Evolutionary conservation across 2,113 vertebrate species (phyloP), one percentile per base, ranked within the genome.

Genomic region (Dromiciops gliroides): DNA sequence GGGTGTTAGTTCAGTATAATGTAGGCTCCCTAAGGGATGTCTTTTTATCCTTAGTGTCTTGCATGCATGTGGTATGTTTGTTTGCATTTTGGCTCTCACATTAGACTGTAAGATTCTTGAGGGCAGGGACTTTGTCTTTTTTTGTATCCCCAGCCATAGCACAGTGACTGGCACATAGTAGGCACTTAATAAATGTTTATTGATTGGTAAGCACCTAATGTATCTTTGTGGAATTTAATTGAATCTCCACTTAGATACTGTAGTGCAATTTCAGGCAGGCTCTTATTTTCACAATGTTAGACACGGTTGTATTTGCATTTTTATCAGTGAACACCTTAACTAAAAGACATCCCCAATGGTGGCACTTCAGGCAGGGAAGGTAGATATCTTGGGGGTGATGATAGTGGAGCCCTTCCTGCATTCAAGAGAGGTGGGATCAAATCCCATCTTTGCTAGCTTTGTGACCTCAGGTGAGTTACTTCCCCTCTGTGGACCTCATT

Each of bases 291-390:
- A 67, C 12, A 67, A 37, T 67, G 60, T 67, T 67, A 37, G 19
- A 51, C 51, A 51, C n/a, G 31, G 3, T n/a, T 67, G 31, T 67
- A 67, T 67, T 67, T 37, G 31, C n/a, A 90, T 91, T 37, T 92
- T 93, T 52, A 94, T 8, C 83, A 94, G 92, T 93, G 60, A 96
- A 56, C 53, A 83, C 67, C 91, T 96, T 95, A 95, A 92, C 52
- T 48, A 4, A 7, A 31, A 92, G 92, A 67, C 94, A 11, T 92
- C 37, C 92, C 26, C 93, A 93, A 90, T 12, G 75, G 67, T 25
- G 89, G 44, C 94, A 94, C 94, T 96, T 94, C 89, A 93, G 92
- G 95, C 94, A 94, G 96, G 16, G 95, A 94, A 92, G 88, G 28
- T 50, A 95, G 48, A 48, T 44, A 75, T 75, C 67, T 44, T 75